Conservation (phyloP, 1,140 invertebrate genomes). For the Nasonia vitripennis region DNA sequence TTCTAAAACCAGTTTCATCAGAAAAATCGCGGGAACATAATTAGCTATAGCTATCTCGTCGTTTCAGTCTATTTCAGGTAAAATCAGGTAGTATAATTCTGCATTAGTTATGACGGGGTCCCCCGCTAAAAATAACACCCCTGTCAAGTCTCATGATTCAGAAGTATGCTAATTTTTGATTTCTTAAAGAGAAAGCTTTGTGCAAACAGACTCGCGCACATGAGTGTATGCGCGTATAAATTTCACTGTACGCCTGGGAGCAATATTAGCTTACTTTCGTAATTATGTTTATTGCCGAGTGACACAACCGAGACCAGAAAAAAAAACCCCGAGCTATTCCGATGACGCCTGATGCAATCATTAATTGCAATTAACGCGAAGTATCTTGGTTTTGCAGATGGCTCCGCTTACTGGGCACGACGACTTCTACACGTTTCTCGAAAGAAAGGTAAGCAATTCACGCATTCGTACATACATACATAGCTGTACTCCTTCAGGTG, state of each 20-base stretch:
- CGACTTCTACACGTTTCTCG: not conserved
- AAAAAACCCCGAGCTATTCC: not conserved
- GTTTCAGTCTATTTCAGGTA: constrained; percentile 34
- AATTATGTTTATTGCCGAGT: not conserved
- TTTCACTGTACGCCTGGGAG: not conserved
- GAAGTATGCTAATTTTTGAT: constrained; percentile 5
- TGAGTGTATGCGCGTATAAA: not conserved
- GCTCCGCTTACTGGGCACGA: not conserved
- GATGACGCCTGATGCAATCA: not conserved
- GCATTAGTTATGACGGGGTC: constrained; percentile 29
- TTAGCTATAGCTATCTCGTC: constrained; percentile 43
- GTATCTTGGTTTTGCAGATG: not conserved
- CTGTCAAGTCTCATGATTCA: constrained; percentile 29
- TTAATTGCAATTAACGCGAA: not conserved
- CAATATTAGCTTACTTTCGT: not conserved
- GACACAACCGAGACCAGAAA: not conserved
- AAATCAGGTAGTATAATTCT: constrained; percentile 18
- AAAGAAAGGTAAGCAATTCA: not conserved
- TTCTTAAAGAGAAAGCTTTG: constrained; percentile 13
- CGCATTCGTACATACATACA: not conserved
- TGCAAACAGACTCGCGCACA: not conserved
- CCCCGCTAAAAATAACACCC: constrained; percentile 33
- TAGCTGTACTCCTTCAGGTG: no score
- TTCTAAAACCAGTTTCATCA: constrained; percentile 45
- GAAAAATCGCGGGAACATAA: constrained; percentile 42